Percentiles rank a stretch among this genome's conserved stretches.
These are phyloP conservation scores for Brenthis daphne DNA, from an alignment of 2,888 invertebrate species.

Conservation along the genomic window DNA sequence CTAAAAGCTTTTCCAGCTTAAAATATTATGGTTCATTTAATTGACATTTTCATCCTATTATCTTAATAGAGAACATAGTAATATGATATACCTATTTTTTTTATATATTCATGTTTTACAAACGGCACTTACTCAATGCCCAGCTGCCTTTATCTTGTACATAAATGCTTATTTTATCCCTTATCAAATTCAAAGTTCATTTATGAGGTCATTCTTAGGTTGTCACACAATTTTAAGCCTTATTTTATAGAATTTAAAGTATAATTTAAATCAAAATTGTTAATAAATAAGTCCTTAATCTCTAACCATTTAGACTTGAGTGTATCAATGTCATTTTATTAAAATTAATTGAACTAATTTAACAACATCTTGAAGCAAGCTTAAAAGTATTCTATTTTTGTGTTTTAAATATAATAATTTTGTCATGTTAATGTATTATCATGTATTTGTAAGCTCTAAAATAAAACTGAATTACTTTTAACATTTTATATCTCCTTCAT, in stretches of 20 bases:
- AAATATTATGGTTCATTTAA: too few relatives aligned
- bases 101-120: neutral
- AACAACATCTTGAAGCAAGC: too few relatives aligned
- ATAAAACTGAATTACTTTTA: too few relatives aligned
- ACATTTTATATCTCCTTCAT: too few relatives aligned
- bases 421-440: too few relatives aligned
- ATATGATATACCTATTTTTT: too few relatives aligned
- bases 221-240: neutral
- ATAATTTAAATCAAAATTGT: neutral
- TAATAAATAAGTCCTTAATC: neutral
- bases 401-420: too few relatives aligned
- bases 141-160: neutral
- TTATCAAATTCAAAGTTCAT: slow-evolving; percentile 14
- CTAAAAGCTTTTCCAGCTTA: too few relatives aligned
- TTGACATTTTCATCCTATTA: too few relatives aligned
- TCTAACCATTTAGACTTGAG: neutral
- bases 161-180: neutral
- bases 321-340: neutral
- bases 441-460: too few relatives aligned
- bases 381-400: too few relatives aligned
- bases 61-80: too few relatives aligned
- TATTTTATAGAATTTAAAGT: neutral
- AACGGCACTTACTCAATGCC: neutral
- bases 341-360: neutral
- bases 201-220: neutral